Evolutionary conservation across 2,113 vertebrate species (phyloP).

Genomic region (Nerophis lumbriciformis): DNA sequence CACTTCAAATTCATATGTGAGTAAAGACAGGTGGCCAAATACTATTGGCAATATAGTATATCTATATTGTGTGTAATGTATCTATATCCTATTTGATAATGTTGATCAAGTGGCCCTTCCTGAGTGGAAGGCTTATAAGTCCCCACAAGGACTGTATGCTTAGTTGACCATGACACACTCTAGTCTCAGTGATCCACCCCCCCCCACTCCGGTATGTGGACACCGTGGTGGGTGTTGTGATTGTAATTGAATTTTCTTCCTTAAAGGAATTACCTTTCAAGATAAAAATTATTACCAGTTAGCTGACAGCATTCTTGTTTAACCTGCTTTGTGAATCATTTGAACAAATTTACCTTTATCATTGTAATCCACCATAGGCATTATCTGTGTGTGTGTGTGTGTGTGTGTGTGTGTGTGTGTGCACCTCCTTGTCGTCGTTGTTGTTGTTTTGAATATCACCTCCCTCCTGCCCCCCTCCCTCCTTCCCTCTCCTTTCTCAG

Average conservation of each 20-base stretch:
- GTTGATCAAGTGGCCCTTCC: conserved; percentile 58
- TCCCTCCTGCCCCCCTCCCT: conserved; percentile 27
- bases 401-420: neutral
- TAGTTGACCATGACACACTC: conserved; percentile 58
- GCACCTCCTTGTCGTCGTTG: conserved; percentile 57
- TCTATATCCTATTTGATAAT: conserved; percentile 59
- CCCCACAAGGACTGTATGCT: conserved; percentile 49
- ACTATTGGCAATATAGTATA: too few species aligned
- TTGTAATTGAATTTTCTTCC: conserved; percentile 20
- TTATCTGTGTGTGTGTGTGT: neutral
- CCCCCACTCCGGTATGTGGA: conserved; percentile 8
- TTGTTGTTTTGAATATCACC: conserved; percentile 59
- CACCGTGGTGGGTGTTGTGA: conserved; percentile 13
- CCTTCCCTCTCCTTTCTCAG: conserved; percentile 47
- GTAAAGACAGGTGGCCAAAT: too few species aligned
- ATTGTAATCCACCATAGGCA: conserved; percentile 23
- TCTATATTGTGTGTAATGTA: conserved; percentile 2
- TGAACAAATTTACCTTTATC: conserved; percentile 12
- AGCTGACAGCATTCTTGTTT: conserved; percentile 18
- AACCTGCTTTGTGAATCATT: conserved; percentile 16
- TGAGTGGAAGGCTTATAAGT: conserved; percentile 52
- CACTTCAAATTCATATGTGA: too few species aligned
- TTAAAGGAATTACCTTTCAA: neutral
- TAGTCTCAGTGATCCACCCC: conserved; percentile 47
- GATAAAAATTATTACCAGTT: conserved; percentile 29